Base-by-base conservation (phyloP, 2,113 vertebrate species). In the Malurus melanocephalus region DNA sequence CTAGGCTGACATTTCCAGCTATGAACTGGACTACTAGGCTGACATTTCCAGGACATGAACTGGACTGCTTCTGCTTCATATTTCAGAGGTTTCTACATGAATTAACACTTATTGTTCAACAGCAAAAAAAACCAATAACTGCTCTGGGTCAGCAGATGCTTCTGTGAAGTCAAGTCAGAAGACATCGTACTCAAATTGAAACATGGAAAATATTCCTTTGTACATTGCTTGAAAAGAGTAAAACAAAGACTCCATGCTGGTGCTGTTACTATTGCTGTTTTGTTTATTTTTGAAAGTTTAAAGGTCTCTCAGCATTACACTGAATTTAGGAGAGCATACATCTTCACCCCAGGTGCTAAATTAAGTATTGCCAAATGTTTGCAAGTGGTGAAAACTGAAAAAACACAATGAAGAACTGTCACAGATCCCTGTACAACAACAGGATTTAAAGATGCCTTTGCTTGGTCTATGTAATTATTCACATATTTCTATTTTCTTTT, bases 31-130 rank as follows among this genome's bases (percentile, higher is more conserved):
- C 83, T 66, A 90, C 49, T 51, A 84, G 38, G 21, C 33, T 86
- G 73, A 88, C 38, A 75, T 91, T 89, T 89, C 32, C 85, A 84
- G 74, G 80, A 72, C 88, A 73, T 45, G 67, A 91, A 86, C 69
- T 86, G 62, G 59, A 49, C 83, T 66, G 55, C 51, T 91, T 93
- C 92, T 91, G 80, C 80, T 86, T 86, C 24, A 1, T 72, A 73
- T 92, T 95, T 92, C 88, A 89, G 88, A 84, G 62, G 89, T 92
- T 94, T 95, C 90, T 84, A 92, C 88, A 88, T 73, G 90, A 90
- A 86, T 93, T 84, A 93, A 84, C 55, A 43, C 49, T 89, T 89
- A 57, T 0, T 75, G 53, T 53, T 88, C 69, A 46, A 72, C 18
- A 72, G 69, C 65, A 75, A 92, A 92, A 67, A 66, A 86, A 91